Base-by-base conservation (phyloP, 2,888 invertebrate species). In the Cerceris rybyensis region DNA sequence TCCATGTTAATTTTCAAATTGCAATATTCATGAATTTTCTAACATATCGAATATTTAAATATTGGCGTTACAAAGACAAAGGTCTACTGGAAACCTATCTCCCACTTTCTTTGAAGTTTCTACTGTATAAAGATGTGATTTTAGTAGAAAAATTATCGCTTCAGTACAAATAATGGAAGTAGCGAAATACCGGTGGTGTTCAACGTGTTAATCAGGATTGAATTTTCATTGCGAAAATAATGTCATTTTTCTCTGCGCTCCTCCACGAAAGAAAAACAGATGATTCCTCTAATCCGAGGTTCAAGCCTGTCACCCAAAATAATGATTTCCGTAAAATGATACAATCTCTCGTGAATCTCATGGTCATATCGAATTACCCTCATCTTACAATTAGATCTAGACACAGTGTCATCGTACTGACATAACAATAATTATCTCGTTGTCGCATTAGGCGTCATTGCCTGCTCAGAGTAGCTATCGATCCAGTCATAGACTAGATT, bases 281-380 rank as follows among this genome's bases (percentile, higher is more conserved):
- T 42, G 59, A 42, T n/a, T 13, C 14, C 13, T 42, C 7, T 59
- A 43, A 28, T n/a, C 42, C n/a, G 42, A 59, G 14, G 49, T 49
- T 28, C 39, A 16, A 4, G n/a, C 52, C 59, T 41, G 55, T 46
- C 49, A 57, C 42, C 41, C 2, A 28, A 49, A 58, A 72, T 70
- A 73, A 66, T 67, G 9, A 54, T 59, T 49, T 76, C 67, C 46
- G n/a, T n/a, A 11, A 16, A 69, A 52, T 58, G 63, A 71, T 57
- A 9, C 9, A 11, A 76, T 74, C 59, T 59, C 4, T n/a, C 7
- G 13, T 42, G 41, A 39, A 46, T 60, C 61, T 69, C 13, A 67
- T 17, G 28, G 16, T 2, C 43, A 8, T 2, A 6, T 17, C 0
- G 13, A 7, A 68, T 42, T 64, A 59, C 28, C 7, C 50, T 52